Evolutionary conservation across 2,888 invertebrate species (phyloP), one percentile per base, ranked within the genome.

Genomic region (Hydriomena furcata): DNA sequence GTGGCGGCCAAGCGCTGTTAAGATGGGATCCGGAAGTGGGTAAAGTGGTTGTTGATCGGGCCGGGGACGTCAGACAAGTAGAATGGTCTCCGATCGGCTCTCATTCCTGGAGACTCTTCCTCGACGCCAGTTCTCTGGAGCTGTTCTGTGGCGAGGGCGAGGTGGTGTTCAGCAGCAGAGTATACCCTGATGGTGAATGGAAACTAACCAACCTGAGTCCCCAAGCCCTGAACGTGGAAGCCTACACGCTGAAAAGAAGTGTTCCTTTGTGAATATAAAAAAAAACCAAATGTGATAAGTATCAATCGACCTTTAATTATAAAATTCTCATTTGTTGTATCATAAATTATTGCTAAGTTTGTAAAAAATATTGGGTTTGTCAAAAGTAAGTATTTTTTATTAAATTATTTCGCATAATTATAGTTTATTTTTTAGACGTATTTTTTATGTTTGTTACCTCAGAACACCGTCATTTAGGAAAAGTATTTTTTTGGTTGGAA

Each of bases 91-190:
- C 84, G 0, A 64, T 77, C 2, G 64, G 63, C 0, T 71, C 75
- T 0, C 59, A 58, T 10, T 46, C 61, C 1, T 85, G 82, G 84
- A 74, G 84, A 43, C 64, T 90, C 1, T 89, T 86, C 61, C 56
- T 90, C 3, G 90, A 90, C 45, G 70, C 88, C 1, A 86, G 87
- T 60, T 87, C 88, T 1, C 20, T 90, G 44, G 90, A 90, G 55
- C 52, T 88, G 30, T 90, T 90, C 66, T 89, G 89, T 37, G 89
- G 90, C 0, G 83, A 85, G 55, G 90, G 90, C 0, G 90, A 89
- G 46, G 87, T 83, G 0, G 88, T 89, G 0, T 86, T 90, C 59
- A 90, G 89, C 52, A 76, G 71, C n/a, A 72, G 90, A 40, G 73
- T 82, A 0, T 87, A 69, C 42, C 83, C 86, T 21, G 71, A 79